A percentile compares a stretch with the other conserved stretches of the same genome.
Conservation (phyloP, 2,113 vertebrate species). For the Numida meleagris region DNA sequence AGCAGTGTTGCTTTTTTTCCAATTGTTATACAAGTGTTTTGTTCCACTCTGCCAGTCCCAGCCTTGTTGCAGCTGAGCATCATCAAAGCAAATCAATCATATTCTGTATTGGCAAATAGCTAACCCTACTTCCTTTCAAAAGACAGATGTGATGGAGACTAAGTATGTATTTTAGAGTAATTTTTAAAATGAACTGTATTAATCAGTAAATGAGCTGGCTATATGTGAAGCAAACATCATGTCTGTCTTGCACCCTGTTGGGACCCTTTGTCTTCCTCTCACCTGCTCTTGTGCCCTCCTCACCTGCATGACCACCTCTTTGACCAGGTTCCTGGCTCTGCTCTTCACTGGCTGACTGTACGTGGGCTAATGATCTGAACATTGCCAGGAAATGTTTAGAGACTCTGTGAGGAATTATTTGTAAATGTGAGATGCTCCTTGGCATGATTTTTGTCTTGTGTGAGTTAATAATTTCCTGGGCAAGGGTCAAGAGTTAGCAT, state of each 20-base stretch:
- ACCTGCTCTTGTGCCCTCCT: background rate
- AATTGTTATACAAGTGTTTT: background rate
- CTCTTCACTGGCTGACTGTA: background rate
- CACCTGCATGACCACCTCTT: background rate
- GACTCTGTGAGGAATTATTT: background rate
- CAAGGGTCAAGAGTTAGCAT: background rate
- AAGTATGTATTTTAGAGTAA: background rate
- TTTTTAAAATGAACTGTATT: background rate
- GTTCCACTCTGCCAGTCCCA: background rate
- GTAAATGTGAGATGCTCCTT: background rate
- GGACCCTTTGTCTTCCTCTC: no score
- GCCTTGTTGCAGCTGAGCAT: background rate
- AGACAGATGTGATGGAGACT: background rate
- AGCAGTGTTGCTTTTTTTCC: background rate
- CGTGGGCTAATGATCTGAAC: background rate
- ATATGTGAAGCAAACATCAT: background rate
- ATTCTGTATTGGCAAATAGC: background rate
- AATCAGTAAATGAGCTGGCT: background rate
- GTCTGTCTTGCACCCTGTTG: background rate
- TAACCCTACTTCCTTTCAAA: background rate
- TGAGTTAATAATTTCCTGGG: background rate
- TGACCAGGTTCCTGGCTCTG: background rate
- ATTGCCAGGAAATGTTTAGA: background rate
- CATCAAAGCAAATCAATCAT: background rate
- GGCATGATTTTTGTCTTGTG: background rate